These are phyloP conservation scores for Typhlichthys eigenmanni DNA, from an alignment of 2,797 vertebrate species.

Conservation along the genomic window DNA sequence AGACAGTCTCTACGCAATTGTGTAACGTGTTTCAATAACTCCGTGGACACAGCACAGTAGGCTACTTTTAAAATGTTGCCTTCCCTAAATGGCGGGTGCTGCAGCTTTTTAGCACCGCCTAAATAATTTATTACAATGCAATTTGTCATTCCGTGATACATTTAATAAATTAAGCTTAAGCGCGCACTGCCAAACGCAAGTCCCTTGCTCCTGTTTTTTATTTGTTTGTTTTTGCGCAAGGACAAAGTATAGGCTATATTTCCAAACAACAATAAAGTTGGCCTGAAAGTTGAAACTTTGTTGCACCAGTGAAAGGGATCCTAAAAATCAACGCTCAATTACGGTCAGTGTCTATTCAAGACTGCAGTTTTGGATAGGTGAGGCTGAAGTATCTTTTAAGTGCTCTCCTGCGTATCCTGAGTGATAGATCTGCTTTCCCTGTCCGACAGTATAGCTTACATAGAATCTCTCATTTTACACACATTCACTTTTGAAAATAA, in stretches of 20 bases:
- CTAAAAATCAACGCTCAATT: slow-evolving; percentile 76
- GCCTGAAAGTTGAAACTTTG: slow-evolving; percentile 53
- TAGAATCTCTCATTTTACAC: neutral
- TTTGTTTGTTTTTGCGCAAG: neutral
- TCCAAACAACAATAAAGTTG: slow-evolving; percentile 21
- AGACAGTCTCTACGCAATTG: slow-evolving; percentile 18
- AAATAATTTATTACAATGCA: slow-evolving; percentile 31
- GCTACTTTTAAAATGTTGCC: slow-evolving; percentile 18
- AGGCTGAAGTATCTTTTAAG: slow-evolving; percentile 79
- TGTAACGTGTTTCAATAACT: slow-evolving; percentile 26
- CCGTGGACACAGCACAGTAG: slow-evolving; percentile 16
- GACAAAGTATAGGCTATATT: slow-evolving; percentile 15
- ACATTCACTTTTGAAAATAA: neutral
- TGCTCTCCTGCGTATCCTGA: slow-evolving; percentile 50
- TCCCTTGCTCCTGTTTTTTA: neutral
- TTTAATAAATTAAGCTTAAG: slow-evolving; percentile 34
- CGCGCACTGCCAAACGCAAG: neutral
- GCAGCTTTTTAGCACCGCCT: slow-evolving; percentile 26
- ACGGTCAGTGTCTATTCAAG: slow-evolving; percentile 62
- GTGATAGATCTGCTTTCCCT: slow-evolving; percentile 67
- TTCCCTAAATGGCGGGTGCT: slow-evolving; percentile 18
- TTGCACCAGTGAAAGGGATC: slow-evolving; percentile 77
- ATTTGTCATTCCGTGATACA: slow-evolving; percentile 41
- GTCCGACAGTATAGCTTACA: slow-evolving; percentile 35
- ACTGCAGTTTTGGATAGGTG: slow-evolving; percentile 73